These are phyloP conservation scores for Mellilla xanthometata DNA, from an alignment of 2,888 invertebrate species.

Conservation along the genomic window DNA sequence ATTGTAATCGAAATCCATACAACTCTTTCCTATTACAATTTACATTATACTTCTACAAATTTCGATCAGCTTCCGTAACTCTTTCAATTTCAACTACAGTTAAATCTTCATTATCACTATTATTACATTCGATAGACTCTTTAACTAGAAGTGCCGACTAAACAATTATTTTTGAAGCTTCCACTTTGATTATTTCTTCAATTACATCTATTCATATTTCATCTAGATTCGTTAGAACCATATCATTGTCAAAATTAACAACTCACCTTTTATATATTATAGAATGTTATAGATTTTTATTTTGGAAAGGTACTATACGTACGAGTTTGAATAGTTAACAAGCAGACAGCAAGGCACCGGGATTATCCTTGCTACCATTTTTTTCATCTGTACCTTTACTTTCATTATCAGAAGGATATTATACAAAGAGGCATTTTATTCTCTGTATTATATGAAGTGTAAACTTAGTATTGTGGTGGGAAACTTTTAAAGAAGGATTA, in stretches of 20 bases:
- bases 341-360: slow-evolving; percentile 65
- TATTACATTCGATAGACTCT: slow-evolving; percentile 10
- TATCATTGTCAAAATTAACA: neutral
- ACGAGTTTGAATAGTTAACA: slow-evolving; percentile 17
- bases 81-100: slow-evolving; percentile 11
- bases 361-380: slow-evolving; percentile 42
- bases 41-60: neutral
- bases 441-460: slow-evolving; percentile 59
- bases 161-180: slow-evolving; percentile 16
- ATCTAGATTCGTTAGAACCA: neutral
- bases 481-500: slow-evolving; percentile 48
- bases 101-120: slow-evolving; percentile 10
- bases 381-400: slow-evolving; percentile 29
- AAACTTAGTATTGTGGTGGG: slow-evolving; percentile 57
- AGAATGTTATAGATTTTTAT: neutral
- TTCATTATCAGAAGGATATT: slow-evolving; percentile 28
- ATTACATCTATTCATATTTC: slow-evolving; percentile 27
- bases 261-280: neutral
- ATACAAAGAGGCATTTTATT: slow-evolving; percentile 32
- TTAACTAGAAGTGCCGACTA: slow-evolving; percentile 9
- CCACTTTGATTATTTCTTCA: slow-evolving; percentile 21
- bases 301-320: slow-evolving; percentile 12
- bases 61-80: slow-evolving; percentile 3
- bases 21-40: slow-evolving; percentile 1
- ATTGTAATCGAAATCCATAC: neutral